phyloP scores from a whole-genome alignment of 2,113 vertebrate genomes.

The Apus apus region DNA sequence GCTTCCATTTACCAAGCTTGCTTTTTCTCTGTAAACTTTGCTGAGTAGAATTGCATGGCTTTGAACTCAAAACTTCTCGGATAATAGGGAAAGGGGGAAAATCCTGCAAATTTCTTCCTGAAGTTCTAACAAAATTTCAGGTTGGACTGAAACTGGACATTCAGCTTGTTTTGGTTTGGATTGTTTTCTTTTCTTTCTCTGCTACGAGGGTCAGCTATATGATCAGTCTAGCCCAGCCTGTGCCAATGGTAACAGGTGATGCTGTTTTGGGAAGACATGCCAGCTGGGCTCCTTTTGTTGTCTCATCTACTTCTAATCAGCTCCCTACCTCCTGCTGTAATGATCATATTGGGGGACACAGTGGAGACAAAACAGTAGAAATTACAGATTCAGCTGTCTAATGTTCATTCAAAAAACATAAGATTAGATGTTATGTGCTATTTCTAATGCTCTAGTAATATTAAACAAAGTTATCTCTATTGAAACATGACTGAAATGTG shows the following conservation, averaged over 20 bases:
- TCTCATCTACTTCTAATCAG: neutral
- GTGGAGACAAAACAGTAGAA: neutral
- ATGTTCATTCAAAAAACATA: neutral
- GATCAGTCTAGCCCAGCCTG: neutral
- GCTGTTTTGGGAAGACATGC: neutral
- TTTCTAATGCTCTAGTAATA: neutral
- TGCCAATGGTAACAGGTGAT: neutral
- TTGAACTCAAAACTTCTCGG: neutral
- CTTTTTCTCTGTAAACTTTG: neutral
- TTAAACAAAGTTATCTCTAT: neutral
- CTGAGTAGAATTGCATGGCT: neutral
- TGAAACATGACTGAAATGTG: neutral
- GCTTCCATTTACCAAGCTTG: neutral
- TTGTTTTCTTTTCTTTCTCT: neutral
- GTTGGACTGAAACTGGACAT: neutral
- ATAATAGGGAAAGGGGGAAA: neutral
- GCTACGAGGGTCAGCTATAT: rapidly evolving
- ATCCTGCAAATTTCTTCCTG: neutral
- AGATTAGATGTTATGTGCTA: neutral
- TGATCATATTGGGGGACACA: rapidly evolving
- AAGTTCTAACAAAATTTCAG: neutral
- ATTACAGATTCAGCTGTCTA: neutral
- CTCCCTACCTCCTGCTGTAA: neutral
- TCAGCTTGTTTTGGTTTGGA: neutral
- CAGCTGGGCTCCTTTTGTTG: neutral